Conservation (phyloP, 2,113 vertebrate species). For the Elachura formosa region DNA sequence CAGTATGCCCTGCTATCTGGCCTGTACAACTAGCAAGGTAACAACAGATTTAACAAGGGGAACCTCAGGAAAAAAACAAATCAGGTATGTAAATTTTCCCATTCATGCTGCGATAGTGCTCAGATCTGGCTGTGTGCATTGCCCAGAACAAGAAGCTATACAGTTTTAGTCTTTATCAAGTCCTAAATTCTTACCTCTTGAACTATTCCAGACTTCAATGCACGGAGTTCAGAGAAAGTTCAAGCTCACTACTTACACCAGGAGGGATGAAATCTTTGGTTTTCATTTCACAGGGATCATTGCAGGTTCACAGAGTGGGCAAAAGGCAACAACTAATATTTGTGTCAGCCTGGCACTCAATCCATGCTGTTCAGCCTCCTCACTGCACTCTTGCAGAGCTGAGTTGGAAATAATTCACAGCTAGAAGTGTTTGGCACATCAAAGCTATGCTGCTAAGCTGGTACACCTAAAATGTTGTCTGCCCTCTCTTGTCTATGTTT, state of each 20-base stretch:
- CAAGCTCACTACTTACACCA: neutral
- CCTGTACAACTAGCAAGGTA: neutral
- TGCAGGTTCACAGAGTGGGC: neutral
- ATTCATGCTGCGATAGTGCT: neutral
- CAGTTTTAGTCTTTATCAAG: slow-evolving; percentile 15
- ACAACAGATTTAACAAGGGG: neutral
- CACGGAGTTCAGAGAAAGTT: slow-evolving; percentile 45
- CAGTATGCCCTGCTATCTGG: neutral
- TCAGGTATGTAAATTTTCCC: neutral
- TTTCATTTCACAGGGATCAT: slow-evolving; percentile 28
- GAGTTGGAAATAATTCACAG: neutral
- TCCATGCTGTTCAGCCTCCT: neutral
- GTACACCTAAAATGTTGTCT: neutral
- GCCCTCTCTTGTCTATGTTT: neutral
- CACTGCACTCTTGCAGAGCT: neutral
- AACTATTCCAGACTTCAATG: slow-evolving; percentile 28
- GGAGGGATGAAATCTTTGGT: neutral
- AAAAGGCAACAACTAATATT: neutral
- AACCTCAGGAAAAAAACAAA: neutral
- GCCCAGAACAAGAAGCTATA: neutral
- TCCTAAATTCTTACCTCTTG: slow-evolving; percentile 17
- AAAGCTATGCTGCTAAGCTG: neutral
- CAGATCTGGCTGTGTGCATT: neutral
- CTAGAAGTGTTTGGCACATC: neutral
- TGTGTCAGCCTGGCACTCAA: slow-evolving; percentile 5